phyloP scores from a whole-genome alignment of 2,113 vertebrate species.

The Eubucco bourcierii region DNA sequence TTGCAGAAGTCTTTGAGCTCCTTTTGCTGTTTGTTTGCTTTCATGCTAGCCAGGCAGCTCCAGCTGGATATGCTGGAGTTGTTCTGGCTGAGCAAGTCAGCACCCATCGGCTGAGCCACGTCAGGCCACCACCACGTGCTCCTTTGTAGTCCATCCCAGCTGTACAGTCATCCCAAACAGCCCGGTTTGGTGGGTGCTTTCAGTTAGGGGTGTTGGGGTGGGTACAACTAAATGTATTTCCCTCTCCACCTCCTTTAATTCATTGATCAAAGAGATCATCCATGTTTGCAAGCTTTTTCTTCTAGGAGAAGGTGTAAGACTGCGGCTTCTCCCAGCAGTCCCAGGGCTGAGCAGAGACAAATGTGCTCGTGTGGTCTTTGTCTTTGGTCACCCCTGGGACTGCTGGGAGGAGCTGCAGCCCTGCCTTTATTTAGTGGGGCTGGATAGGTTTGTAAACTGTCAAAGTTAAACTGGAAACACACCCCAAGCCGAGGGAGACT shows the following conservation, averaged over 20 bases:
- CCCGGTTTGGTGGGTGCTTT: constrained; percentile 26
- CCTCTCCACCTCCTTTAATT: not conserved
- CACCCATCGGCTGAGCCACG: not conserved
- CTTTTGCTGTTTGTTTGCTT: not conserved
- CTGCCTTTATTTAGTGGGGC: constrained; percentile 1
- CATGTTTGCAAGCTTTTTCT: not conserved
- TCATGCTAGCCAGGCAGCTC: not conserved
- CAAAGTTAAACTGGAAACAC: constrained; percentile 37
- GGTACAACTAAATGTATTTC: not conserved
- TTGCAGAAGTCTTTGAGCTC: not conserved
- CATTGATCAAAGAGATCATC: constrained; percentile 20
- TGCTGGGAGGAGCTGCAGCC: not conserved
- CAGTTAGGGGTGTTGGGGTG: not conserved
- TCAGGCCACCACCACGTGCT: not conserved
- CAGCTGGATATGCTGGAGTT: not conserved
- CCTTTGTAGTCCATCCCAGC: constrained; percentile 51
- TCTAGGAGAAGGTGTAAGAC: not conserved
- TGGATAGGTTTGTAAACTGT: constrained; percentile 34
- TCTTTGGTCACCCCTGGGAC: not conserved
- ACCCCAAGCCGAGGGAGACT: constrained; percentile 38
- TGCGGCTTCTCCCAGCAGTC: not conserved
- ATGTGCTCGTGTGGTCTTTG: not conserved
- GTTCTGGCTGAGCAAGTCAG: not conserved
- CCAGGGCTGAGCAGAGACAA: not conserved
- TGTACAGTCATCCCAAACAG: constrained; percentile 18